Conservation (phyloP, 2,113 vertebrate species). For the Nannobrachium achirus region DNA sequence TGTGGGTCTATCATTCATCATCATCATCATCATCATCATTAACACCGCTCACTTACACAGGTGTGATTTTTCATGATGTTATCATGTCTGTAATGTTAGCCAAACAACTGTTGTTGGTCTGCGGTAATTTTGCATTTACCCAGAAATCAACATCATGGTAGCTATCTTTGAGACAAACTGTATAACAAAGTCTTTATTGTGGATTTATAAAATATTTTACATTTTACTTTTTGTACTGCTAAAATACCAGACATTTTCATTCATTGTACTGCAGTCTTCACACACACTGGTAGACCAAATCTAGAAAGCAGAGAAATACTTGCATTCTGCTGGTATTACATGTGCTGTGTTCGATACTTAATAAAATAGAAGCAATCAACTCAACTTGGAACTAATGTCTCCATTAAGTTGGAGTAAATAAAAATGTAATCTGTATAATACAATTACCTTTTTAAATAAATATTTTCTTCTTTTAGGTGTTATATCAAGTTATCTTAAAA, state of each 20-base stretch:
- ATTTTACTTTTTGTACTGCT: slow-evolving; percentile 8
- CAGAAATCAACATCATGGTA: not conserved
- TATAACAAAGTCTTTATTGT: slow-evolving; percentile 58
- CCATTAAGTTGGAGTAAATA: not conserved
- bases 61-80: too few species aligned
- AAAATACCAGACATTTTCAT: slow-evolving; percentile 15
- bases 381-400: not conserved
- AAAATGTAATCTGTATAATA: slow-evolving; percentile 33
- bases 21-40: too few species aligned
- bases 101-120: not conserved
- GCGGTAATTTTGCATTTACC: not conserved
- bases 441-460: slow-evolving; percentile 56
- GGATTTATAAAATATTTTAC: slow-evolving; percentile 30
- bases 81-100: too few species aligned
- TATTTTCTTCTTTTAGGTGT: slow-evolving; percentile 12
- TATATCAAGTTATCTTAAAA: slow-evolving; percentile 25
- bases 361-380: not conserved
- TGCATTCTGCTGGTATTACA: not conserved
- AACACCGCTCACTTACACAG: too few species aligned
- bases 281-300: not conserved
- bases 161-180: not conserved
- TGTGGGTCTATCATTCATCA: too few species aligned
- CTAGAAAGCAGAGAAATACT: not conserved
- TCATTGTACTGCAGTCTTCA: slow-evolving; percentile 8
- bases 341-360: not conserved